Base-by-base conservation (phyloP, 2,888 invertebrate genomes). In the Orchesellides sinensis region DNA sequence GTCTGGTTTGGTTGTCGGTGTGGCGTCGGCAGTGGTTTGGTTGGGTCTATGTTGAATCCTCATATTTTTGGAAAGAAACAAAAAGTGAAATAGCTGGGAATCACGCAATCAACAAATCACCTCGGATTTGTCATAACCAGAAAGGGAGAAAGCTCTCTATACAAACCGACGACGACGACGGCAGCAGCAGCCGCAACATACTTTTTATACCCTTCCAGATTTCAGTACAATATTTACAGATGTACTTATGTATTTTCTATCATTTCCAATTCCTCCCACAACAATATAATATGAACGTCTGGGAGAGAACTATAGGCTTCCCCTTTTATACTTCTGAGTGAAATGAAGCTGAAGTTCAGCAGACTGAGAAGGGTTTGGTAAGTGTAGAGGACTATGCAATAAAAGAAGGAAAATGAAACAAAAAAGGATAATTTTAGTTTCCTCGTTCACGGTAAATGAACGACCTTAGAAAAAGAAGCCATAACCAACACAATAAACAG, bases 91-190 rank as follows among this genome's bases (percentile, higher is more conserved):
- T 83, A 74, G 79, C 74, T 54, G 65, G 59, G 54, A 70, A 63
- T 70, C 85, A 85, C 83, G 85, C 85, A 85, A 83, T 75, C 79
- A 85, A 82, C 85, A 85, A 85, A 85, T 85, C 85, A 85, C 72
- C 68, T 83, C 56, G 49, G 59, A 75, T 69, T 69, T 79, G 63
- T 70, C 73, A 65, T 77, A 59, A 77, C 23, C 68, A 77, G 77
- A 47, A 21, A 54, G 14, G 12, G 19, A 2, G 29, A 54, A 12
- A 27, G 35, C n/a, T 54, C 23, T 56, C 27, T 56, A 12, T n/a
- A 12, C 27, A 1, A 56, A 17, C 49, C 49, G n/a, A 35, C 35
- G 12, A 35, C n/a, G n/a, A n/a, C n/a, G n/a, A n/a, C n/a, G n/a
- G n/a, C n/a, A n/a, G n/a, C n/a, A n/a, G n/a, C n/a, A n/a, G n/a